Evolutionary conservation across 2,888 invertebrate species (phyloP).

Genomic region (Gnatocerus cornutus): DNA sequence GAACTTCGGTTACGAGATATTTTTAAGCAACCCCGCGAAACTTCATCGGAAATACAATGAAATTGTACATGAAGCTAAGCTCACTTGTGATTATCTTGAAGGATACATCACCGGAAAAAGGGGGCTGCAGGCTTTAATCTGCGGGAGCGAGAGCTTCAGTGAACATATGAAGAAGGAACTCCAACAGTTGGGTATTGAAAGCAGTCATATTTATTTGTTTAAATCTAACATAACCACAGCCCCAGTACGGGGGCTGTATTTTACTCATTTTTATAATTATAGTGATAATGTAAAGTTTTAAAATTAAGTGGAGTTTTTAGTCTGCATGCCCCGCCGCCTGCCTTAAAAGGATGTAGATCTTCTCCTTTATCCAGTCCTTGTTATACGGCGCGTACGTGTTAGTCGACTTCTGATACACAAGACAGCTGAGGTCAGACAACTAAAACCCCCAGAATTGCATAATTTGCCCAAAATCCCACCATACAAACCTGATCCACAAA

Average conservation of each 20-base stretch:
- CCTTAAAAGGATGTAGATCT: constrained; percentile 94
- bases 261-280: too few species aligned
- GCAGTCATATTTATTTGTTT: constrained; percentile 69
- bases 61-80: constrained; percentile 69
- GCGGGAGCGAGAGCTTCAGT: constrained; percentile 77
- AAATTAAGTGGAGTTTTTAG: too few species aligned
- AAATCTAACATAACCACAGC: constrained; percentile 56
- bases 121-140: constrained; percentile 74
- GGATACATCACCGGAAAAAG: constrained; percentile 65
- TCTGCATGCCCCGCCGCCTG: constrained; percentile 84
- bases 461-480: neutral
- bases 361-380: constrained; percentile 99
- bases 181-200: constrained; percentile 60
- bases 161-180: constrained; percentile 70
- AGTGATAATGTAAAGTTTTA: too few species aligned
- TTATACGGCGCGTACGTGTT: constrained; percentile 98
- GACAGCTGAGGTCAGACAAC: constrained; percentile 94
- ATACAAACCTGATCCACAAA: constrained; percentile 90
- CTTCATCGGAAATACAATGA: constrained; percentile 72
- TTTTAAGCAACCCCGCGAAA: constrained; percentile 67
- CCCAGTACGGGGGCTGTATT: too few species aligned
- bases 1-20: constrained; percentile 83
- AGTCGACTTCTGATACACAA: constrained; percentile 96
- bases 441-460: constrained; percentile 63
- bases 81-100: constrained; percentile 67